Evolutionary conservation across 2,113 vertebrate genomes (phyloP).

Genomic region (Lanius collurio): DNA sequence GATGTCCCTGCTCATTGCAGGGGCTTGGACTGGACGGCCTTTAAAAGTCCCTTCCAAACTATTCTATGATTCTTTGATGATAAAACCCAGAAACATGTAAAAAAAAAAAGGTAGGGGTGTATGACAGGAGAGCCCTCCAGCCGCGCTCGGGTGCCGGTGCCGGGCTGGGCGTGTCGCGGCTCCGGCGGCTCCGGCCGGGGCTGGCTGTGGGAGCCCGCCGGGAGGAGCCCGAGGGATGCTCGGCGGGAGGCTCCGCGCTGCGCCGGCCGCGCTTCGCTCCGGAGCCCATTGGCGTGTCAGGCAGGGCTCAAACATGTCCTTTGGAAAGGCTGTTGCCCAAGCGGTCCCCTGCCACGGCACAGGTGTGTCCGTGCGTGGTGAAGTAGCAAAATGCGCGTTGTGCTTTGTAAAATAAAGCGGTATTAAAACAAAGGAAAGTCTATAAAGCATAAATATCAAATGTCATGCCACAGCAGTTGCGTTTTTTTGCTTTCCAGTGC

Average conservation of each 20-base stretch:
- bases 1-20: no score
- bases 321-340: fast-evolving
- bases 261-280: fast-evolving
- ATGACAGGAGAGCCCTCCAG: fast-evolving
- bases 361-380: fast-evolving
- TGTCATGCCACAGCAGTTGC: neutral
- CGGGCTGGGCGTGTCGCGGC: neutral
- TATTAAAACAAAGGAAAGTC: neutral
- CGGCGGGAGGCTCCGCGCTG: neutral
- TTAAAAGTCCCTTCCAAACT: neutral
- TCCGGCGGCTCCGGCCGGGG: no score
- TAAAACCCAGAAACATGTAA: neutral
- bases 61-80: neutral
- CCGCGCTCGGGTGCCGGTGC: fast-evolving
- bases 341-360: neutral
- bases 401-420: neutral
- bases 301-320: neutral
- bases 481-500: neutral
- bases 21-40: fast-evolving
- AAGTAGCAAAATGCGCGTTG: neutral
- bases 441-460: neutral
- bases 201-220: neutral
- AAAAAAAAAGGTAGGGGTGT: no score
- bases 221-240: neutral
- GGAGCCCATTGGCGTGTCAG: neutral